Conservation (phyloP, 2,113 vertebrate species). For the Pristiophorus japonicus region DNA sequence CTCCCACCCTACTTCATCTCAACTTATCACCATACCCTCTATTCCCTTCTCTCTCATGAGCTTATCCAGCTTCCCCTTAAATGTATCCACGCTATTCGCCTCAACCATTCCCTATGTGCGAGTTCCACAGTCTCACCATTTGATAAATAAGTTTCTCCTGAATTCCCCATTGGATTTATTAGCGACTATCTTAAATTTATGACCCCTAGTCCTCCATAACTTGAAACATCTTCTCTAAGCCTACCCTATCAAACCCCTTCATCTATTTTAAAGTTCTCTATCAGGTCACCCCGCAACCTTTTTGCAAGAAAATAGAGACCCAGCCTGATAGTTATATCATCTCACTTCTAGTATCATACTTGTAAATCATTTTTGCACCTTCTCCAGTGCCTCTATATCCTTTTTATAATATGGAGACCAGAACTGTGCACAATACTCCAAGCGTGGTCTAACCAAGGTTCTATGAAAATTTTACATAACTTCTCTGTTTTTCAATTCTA, state of each 20-base stretch:
- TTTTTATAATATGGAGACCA: too few species aligned
- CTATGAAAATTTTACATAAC: too few species aligned
- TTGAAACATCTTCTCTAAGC: neutral
- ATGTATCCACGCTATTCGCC: neutral
- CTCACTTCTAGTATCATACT: too few species aligned
- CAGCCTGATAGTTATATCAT: too few species aligned
- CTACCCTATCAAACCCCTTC: neutral
- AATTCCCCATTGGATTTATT: neutral
- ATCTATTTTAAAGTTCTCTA: too few species aligned
- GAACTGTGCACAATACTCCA: too few species aligned
- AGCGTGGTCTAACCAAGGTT: too few species aligned
- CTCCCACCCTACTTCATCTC: neutral
- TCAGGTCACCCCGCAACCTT: too few species aligned
- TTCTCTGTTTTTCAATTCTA: too few species aligned
- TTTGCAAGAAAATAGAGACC: too few species aligned
- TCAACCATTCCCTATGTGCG: neutral
- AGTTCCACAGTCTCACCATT: neutral
- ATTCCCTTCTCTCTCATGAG: neutral
- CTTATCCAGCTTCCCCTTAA: neutral
- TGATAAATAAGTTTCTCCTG: neutral
- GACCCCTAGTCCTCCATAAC: neutral
- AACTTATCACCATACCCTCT: neutral
- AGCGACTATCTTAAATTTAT: neutral
- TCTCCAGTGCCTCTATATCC: too few species aligned
- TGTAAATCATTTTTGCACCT: too few species aligned